Percentiles rank a stretch among this genome's conserved stretches.
Evolutionary conservation across 2,888 invertebrate genomes (phyloP).

Genomic region (Apodemia mormo): DNA sequence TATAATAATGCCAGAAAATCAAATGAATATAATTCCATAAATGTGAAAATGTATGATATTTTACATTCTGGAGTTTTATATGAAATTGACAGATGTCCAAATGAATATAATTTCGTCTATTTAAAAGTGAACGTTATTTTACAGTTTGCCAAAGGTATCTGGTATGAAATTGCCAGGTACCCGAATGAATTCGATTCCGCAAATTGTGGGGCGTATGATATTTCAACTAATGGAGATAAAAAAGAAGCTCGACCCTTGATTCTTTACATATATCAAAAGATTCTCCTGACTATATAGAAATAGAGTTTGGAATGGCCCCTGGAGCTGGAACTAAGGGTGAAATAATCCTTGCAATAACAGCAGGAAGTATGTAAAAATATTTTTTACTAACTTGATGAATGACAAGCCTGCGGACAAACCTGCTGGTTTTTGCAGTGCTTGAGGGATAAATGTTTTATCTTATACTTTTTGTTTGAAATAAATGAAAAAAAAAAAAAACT

Average conservation of each 20-base stretch:
- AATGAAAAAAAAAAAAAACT: too few relatives aligned
- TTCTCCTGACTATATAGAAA: not conserved
- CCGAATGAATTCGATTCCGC: not conserved
- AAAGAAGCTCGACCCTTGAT: not conserved
- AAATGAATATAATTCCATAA: too few relatives aligned
- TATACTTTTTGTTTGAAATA: too few relatives aligned
- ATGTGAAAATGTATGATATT: too few relatives aligned
- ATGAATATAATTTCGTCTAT: too few relatives aligned
- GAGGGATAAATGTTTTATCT: too few relatives aligned
- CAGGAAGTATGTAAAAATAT: not conserved
- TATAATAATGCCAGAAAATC: too few relatives aligned
- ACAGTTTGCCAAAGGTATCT: not conserved
- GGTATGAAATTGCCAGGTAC: not conserved
- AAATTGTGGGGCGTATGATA: not conserved
- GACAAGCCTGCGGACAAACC: too few relatives aligned
- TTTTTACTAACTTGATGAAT: too few relatives aligned
- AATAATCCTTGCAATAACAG: not conserved
- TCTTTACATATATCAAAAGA: not conserved
- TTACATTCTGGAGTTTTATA: too few relatives aligned
- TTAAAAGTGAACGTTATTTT: not conserved
- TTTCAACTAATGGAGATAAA: not conserved
- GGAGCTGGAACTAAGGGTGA: not conserved
- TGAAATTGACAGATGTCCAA: too few relatives aligned
- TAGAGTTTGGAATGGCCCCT: not conserved
- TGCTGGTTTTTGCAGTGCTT: too few relatives aligned